These are phyloP conservation scores for Bemisia tabaci DNA, from an alignment of 1,140 invertebrate species.

Conservation along the genomic window DNA sequence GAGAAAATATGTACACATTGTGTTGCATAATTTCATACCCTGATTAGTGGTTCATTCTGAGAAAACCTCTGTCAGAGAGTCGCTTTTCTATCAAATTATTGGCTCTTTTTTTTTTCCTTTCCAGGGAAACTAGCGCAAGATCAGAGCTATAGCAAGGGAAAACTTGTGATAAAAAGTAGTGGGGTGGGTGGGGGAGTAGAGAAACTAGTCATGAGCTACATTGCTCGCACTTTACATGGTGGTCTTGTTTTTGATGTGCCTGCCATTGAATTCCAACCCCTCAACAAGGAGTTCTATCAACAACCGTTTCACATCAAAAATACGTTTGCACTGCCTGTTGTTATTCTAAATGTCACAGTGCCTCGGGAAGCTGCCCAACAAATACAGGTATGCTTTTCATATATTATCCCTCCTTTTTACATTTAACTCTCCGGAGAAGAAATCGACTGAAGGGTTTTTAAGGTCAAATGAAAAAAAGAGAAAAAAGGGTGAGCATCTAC, in stretches of 20 bases:
- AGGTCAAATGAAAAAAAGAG: too few relatives aligned
- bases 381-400: slow-evolving; percentile 43
- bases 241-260: slow-evolving; percentile 39
- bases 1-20: too few relatives aligned
- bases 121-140: slow-evolving; percentile 40
- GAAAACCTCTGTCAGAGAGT: too few relatives aligned
- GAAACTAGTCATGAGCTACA: slow-evolving; percentile 37
- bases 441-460: too few relatives aligned
- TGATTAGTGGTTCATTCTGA: too few relatives aligned
- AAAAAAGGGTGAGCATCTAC: too few relatives aligned
- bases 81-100: too few relatives aligned
- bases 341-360: slow-evolving; percentile 53
- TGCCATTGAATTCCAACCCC: slow-evolving; percentile 38
- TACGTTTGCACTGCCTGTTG: slow-evolving; percentile 51
- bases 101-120: slow-evolving; percentile 21
- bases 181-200: neutral
- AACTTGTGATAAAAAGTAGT: slow-evolving; percentile 52
- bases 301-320: slow-evolving; percentile 50
- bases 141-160: slow-evolving; percentile 42
- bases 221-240: slow-evolving; percentile 38
- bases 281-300: slow-evolving; percentile 27
- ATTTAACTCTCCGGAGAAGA: too few relatives aligned
- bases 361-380: slow-evolving; percentile 40
- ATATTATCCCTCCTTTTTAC: too few relatives aligned
- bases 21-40: too few relatives aligned